Conservation (phyloP, 2,797 vertebrate genomes). For the Pseudomugil tenellus region DNA sequence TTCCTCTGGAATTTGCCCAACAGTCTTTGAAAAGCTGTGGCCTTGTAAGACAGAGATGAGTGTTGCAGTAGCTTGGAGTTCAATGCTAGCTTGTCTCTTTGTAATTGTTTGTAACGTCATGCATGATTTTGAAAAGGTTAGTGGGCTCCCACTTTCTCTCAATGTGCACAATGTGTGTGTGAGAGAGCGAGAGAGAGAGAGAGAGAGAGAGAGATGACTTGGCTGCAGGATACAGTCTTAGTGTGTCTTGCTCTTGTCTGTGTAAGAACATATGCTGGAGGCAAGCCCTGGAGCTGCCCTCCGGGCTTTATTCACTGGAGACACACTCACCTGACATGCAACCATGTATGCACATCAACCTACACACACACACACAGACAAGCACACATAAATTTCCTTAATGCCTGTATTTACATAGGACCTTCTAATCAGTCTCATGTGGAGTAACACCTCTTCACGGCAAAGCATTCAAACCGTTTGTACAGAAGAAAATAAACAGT, state of each 20-base stretch:
- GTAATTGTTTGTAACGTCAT: conserved; percentile 67
- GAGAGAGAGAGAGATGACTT: conserved; percentile 29
- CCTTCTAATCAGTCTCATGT: conserved; percentile 66
- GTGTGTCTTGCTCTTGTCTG: conserved; percentile 78
- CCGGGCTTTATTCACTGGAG: conserved; percentile 72
- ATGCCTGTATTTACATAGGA: conserved; percentile 67
- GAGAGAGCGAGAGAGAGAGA: not conserved
- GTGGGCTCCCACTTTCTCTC: conserved; percentile 23
- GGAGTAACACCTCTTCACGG: conserved; percentile 33
- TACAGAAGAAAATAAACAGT: conserved; percentile 23
- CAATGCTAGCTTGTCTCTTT: conserved; percentile 55
- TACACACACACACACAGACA: not conserved
- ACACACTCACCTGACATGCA: conserved; percentile 63
- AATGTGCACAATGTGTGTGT: conserved; percentile 18
- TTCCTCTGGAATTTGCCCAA: conserved; percentile 17
- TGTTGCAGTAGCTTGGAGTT: conserved; percentile 50
- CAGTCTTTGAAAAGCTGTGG: conserved; percentile 40
- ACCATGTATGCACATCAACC: conserved; percentile 8
- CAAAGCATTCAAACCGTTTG: not conserved
- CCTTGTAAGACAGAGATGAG: conserved; percentile 62
- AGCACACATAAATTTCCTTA: conserved; percentile 45
- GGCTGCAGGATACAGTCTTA: conserved; percentile 74
- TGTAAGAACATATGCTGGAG: conserved; percentile 83
- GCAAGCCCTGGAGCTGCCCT: conserved; percentile 81
- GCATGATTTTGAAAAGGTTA: conserved; percentile 72